phyloP scores from a whole-genome alignment of 2,888 invertebrate species.

The Notodonta dromedarius region DNA sequence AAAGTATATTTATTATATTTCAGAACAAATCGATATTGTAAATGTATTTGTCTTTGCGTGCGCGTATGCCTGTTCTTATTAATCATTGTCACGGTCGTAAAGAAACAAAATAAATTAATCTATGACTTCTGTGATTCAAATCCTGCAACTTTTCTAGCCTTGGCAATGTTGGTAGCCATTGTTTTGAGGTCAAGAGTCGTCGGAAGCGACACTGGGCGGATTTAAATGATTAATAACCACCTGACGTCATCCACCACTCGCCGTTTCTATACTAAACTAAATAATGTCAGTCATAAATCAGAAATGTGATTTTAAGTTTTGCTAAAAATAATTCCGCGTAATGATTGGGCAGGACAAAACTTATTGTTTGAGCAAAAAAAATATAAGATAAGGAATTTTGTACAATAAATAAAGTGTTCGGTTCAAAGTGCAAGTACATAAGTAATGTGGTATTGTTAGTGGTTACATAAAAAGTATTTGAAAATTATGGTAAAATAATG shows the following conservation, averaged over 20 bases:
- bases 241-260: constrained; percentile 24
- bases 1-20: no score
- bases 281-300: constrained; percentile 37
- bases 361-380: constrained; percentile 4
- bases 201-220: constrained; percentile 35
- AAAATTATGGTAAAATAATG: neutral
- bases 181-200: constrained; percentile 34
- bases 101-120: no score
- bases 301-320: constrained; percentile 18
- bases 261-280: constrained; percentile 23
- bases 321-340: constrained; percentile 14
- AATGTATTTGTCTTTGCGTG: no score
- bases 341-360: constrained; percentile 9
- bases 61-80: no score
- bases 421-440: constrained; percentile 21
- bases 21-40: no score
- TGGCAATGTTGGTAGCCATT: constrained; percentile 30
- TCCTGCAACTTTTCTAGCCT: constrained; percentile 9
- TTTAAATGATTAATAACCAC: constrained; percentile 32
- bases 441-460: neutral
- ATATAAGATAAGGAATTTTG: neutral
- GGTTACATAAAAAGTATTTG: neutral
- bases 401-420: constrained; percentile 14
- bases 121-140: constrained; percentile 1
- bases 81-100: no score